phyloP scores from a whole-genome alignment of 2,113 vertebrate genomes.

The Amia ocellicauda region DNA sequence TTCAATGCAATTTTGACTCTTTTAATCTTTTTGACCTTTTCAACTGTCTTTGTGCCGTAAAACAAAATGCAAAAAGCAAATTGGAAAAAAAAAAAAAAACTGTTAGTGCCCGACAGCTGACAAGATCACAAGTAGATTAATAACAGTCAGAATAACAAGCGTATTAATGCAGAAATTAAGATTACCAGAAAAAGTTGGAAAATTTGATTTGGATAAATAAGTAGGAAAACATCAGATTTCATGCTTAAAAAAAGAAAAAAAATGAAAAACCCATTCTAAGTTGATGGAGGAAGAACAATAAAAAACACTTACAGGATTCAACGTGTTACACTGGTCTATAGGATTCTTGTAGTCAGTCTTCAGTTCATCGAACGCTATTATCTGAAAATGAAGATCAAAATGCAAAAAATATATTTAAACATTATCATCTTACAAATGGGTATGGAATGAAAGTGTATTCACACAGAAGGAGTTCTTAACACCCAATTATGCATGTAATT shows the following conservation, averaged over 20 bases:
- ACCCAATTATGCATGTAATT: background rate
- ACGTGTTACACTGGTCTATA: constrained; percentile 98
- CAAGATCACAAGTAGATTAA: constrained; percentile 80
- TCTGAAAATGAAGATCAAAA: constrained; percentile 63
- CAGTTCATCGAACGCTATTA: constrained; percentile 97
- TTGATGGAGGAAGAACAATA: background rate
- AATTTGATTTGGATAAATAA: constrained; percentile 31
- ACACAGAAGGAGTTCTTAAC: too few relatives aligned
- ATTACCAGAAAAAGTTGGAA: constrained; percentile 11
- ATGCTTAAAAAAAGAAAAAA: constrained; percentile 35
- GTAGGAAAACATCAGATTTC: constrained; percentile 30
- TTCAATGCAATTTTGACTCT: constrained; percentile 99
- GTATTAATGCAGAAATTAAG: constrained; percentile 57
- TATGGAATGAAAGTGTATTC: too few relatives aligned
- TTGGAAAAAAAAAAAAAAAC: constrained; percentile 70
- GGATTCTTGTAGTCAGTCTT: constrained; percentile 99
- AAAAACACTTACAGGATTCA: constrained; percentile 91
- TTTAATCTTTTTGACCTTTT: constrained; percentile 99
- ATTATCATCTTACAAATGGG: too few relatives aligned
- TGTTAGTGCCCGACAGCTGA: constrained; percentile 90
- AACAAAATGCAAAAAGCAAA: constrained; percentile 73
- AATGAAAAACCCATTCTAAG: constrained; percentile 29
- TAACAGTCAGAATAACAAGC: constrained; percentile 76
- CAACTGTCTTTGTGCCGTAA: constrained; percentile 94
- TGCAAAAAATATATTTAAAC: background rate